Conservation (phyloP, 2,113 vertebrate genomes). For the Phaethornis superciliosus region DNA sequence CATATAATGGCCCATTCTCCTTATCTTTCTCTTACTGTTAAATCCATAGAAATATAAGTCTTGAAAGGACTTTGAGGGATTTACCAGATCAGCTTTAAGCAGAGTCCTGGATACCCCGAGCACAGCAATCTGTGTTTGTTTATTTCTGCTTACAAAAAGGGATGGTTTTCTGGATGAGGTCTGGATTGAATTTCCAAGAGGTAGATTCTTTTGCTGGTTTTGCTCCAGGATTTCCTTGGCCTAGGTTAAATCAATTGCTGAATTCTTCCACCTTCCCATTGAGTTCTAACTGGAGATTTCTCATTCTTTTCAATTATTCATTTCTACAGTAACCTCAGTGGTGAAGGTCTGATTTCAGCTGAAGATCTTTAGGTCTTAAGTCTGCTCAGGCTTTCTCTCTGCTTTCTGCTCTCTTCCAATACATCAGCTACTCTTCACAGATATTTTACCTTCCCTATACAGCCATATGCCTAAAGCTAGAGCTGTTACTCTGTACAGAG, state of each 20-base stretch:
- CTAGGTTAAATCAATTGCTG: not conserved
- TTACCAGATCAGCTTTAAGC: not conserved
- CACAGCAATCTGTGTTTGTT: not conserved
- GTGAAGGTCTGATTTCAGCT: not conserved
- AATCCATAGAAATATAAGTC: not conserved
- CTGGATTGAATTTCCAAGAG: not conserved
- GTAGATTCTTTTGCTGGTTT: not conserved
- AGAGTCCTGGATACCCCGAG: not conserved
- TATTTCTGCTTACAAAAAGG: not conserved
- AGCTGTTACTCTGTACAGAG: not conserved
- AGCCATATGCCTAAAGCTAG: not conserved
- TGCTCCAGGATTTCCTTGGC: not conserved
- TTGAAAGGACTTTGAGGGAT: not conserved
- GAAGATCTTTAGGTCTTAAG: not conserved
- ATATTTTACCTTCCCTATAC: not conserved
- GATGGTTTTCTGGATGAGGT: not conserved
- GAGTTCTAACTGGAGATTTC: not conserved
- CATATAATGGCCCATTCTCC: not conserved
- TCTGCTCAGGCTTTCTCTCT: not conserved
- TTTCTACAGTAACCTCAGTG: accelerated
- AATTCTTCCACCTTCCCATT: not conserved
- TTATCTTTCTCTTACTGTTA: not conserved
- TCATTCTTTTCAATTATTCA: not conserved
- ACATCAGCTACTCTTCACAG: not conserved
- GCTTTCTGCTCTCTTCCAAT: not conserved